These are phyloP conservation scores for Scyliorhinus canicula DNA, from an alignment of 2,797 vertebrate genomes.

Conservation along the genomic window DNA sequence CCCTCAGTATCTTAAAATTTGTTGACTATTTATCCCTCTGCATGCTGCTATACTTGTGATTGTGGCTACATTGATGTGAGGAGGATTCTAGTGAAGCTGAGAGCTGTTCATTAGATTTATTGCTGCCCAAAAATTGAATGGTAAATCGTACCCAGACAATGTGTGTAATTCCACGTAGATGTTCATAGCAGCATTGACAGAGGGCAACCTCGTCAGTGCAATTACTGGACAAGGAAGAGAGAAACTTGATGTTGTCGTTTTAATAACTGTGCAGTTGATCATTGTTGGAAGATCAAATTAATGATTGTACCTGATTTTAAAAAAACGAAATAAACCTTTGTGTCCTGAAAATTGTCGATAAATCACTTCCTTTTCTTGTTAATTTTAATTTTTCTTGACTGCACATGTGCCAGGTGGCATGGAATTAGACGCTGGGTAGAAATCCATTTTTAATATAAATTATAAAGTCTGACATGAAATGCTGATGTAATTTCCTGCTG, in stretches of 20 bases:
- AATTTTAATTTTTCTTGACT: conserved; percentile 19
- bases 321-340: not conserved
- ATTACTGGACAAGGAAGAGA: not conserved
- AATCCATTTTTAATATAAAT: not conserved
- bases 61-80: not conserved
- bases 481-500: not conserved
- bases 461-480: conserved; percentile 13
- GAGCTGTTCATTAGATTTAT: not conserved
- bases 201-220: not conserved
- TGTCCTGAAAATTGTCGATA: not conserved
- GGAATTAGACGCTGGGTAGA: not conserved
- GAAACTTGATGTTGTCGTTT: not conserved
- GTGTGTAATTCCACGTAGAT: not conserved
- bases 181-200: not conserved
- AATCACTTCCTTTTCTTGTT: not conserved
- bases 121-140: not conserved
- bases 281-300: not conserved
- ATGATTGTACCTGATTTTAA: not conserved
- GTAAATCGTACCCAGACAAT: not conserved
- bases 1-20: not conserved
- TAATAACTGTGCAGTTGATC: not conserved
- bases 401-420: not conserved
- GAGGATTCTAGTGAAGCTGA: not conserved
- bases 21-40: not conserved
- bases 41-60: no score